These are phyloP conservation scores for Caenorhabditis becei DNA, from an alignment of 2,888 invertebrate species.

Conservation along the genomic window DNA sequence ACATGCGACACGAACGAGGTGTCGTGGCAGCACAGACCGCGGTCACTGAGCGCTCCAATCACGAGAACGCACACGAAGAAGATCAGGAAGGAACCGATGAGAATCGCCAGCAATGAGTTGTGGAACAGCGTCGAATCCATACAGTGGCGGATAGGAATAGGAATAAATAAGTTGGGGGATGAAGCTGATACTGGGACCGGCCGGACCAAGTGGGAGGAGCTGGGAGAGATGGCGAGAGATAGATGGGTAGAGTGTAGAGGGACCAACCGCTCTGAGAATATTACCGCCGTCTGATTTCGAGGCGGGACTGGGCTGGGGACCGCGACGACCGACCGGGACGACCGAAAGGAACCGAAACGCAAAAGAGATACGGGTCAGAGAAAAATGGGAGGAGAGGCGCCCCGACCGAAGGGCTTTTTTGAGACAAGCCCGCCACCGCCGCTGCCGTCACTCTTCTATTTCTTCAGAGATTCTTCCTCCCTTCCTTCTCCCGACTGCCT, in stretches of 20 bases:
- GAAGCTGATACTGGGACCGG: conserved; percentile 7
- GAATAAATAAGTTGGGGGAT: background rate
- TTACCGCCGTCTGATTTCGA: conserved; percentile 57
- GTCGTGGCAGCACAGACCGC: conserved; percentile 75
- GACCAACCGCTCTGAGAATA: conserved; percentile 30
- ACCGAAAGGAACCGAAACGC: conserved; percentile 37
- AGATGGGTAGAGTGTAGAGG: conserved; percentile 22
- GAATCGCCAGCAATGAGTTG: conserved; percentile 75
- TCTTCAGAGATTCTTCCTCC: conserved; percentile 54
- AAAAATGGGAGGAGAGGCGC: conserved; percentile 59
- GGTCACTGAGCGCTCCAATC: conserved; percentile 77
- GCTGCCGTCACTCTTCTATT: conserved; percentile 52
- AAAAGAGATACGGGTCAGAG: conserved; percentile 60
- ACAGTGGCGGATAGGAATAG: conserved; percentile 12
- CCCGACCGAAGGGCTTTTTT: conserved; percentile 57
- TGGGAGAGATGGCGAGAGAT: conserved; percentile 28
- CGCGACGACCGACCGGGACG: conserved; percentile 18
- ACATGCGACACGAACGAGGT: conserved; percentile 55
- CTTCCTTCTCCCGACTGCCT: conserved; percentile 22
- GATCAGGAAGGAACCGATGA: conserved; percentile 78
- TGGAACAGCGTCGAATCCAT: conserved; percentile 80
- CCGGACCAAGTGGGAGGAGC: conserved; percentile 14
- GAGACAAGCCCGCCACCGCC: conserved; percentile 53
- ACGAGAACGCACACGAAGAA: conserved; percentile 79
- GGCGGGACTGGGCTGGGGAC: conserved; percentile 60